phyloP scores from a whole-genome alignment of 2,797 vertebrate species.

The Hoplostethus mediterraneus region DNA sequence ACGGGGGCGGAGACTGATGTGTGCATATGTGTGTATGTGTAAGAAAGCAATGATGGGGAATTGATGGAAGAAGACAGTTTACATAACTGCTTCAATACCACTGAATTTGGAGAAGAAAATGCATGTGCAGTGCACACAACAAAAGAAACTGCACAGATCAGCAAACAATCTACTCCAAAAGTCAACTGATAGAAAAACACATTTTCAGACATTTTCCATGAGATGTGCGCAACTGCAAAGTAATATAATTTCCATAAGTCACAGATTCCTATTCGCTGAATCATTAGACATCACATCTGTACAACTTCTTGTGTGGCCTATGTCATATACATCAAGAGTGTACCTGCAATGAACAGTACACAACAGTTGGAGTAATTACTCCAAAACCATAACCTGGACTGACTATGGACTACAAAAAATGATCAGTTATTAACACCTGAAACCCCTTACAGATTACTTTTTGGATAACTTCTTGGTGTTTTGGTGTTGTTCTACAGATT shows the following conservation, averaged over 20 bases:
- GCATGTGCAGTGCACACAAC: conserved; percentile 32
- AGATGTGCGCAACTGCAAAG: conserved; percentile 15
- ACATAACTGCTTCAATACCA: conserved; percentile 63
- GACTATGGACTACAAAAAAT: too few species aligned
- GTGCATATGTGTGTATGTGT: conserved; percentile 54
- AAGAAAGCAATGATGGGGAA: conserved; percentile 67
- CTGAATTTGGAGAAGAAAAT: conserved; percentile 35
- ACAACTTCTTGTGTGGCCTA: conserved; percentile 7
- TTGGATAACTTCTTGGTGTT: too few species aligned
- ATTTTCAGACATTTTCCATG: not conserved
- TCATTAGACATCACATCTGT: conserved; percentile 16
- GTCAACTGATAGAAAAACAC: not conserved
- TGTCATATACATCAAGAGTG: too few species aligned
- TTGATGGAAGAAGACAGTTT: conserved; percentile 73
- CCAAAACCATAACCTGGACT: too few species aligned
- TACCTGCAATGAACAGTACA: too few species aligned
- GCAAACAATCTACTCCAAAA: conserved; percentile 15
- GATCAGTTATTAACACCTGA: too few species aligned
- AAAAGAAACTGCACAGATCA: conserved; percentile 27
- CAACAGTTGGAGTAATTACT: too few species aligned
- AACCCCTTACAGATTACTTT: too few species aligned
- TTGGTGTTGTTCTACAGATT: too few species aligned
- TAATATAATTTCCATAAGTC: not conserved
- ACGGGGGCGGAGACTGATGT: conserved; percentile 62
- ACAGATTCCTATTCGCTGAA: conserved; percentile 8